Conservation (phyloP, 2,888 invertebrate species). For the Microctonus aethiopoides region DNA sequence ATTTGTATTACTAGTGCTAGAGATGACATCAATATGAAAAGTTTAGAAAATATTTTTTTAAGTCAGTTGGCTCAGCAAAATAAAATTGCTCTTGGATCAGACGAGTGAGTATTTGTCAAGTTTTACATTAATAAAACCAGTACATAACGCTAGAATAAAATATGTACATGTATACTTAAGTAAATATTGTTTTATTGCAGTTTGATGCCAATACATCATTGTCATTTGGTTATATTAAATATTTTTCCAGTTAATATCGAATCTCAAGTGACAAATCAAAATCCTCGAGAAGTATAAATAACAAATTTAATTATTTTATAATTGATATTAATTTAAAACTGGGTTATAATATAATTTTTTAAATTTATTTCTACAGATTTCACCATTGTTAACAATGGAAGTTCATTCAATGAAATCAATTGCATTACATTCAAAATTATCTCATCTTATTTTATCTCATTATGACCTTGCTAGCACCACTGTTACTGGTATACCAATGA, state of each 20-base stretch:
- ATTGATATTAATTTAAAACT: background rate
- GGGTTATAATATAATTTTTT: conserved; percentile 27
- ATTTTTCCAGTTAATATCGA: conserved; percentile 86
- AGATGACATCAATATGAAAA: conserved; percentile 87
- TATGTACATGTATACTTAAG: too few species aligned
- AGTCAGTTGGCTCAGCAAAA: conserved; percentile 87
- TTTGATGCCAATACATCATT: conserved; percentile 82
- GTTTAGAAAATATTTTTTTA: conserved; percentile 87
- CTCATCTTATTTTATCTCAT: conserved; percentile 83
- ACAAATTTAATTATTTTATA: conserved; percentile 10
- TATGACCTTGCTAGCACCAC: conserved; percentile 95
- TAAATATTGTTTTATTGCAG: conserved; percentile 64
- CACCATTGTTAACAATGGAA: conserved; percentile 80
- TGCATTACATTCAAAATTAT: conserved; percentile 78
- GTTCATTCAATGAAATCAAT: conserved; percentile 84
- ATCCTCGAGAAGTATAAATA: conserved; percentile 70
- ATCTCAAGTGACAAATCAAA: conserved; percentile 80
- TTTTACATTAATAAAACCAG: too few species aligned
- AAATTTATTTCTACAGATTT: conserved; percentile 71
- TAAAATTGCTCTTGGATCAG: conserved; percentile 73
- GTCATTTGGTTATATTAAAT: conserved; percentile 91
- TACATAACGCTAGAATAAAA: too few species aligned
- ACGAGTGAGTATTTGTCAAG: conserved; percentile 72
- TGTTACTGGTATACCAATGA: conserved; percentile 99
- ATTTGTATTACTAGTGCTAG: conserved; percentile 91